Evolutionary conservation across 2,113 vertebrate genomes (phyloP).

Genomic region (Archocentrus centrarchus): DNA sequence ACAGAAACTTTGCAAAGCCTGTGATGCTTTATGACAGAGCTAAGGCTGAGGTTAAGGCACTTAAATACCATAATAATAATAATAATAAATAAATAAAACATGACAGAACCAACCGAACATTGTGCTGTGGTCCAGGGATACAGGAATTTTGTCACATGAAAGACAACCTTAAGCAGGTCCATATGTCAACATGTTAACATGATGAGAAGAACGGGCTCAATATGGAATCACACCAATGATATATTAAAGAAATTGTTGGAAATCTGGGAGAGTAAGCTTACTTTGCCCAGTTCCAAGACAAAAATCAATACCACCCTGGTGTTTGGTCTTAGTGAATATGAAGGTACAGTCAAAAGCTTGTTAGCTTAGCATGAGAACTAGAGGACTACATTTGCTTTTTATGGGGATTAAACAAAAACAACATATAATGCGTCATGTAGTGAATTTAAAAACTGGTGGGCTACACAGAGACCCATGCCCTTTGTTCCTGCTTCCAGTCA

Average conservation of each 20-base stretch:
- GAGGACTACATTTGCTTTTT: neutral
- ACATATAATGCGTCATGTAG: neutral
- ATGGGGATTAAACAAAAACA: neutral
- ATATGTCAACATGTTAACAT: neutral
- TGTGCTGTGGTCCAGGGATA: slow-evolving; percentile 26
- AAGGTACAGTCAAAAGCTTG: neutral
- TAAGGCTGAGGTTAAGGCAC: slow-evolving; percentile 78
- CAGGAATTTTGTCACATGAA: neutral
- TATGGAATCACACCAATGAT: neutral
- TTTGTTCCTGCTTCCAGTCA: neutral
- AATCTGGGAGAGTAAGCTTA: neutral
- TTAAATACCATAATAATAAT: slow-evolving; percentile 64
- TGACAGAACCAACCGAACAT: slow-evolving; percentile 27
- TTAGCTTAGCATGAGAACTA: neutral
- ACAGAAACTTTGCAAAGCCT: slow-evolving; percentile 49
- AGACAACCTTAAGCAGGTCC: neutral
- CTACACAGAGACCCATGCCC: neutral
- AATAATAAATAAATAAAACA: slow-evolving; percentile 19
- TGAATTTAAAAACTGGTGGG: neutral
- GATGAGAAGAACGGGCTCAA: neutral
- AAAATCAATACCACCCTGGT: neutral
- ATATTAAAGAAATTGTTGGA: neutral
- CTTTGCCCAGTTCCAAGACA: neutral
- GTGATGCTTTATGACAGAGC: slow-evolving; percentile 55
- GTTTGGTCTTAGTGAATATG: neutral